Evolutionary conservation across 2,888 invertebrate species (phyloP), one percentile per base, ranked within the genome.

Genomic region (Matsumyia berberina): DNA sequence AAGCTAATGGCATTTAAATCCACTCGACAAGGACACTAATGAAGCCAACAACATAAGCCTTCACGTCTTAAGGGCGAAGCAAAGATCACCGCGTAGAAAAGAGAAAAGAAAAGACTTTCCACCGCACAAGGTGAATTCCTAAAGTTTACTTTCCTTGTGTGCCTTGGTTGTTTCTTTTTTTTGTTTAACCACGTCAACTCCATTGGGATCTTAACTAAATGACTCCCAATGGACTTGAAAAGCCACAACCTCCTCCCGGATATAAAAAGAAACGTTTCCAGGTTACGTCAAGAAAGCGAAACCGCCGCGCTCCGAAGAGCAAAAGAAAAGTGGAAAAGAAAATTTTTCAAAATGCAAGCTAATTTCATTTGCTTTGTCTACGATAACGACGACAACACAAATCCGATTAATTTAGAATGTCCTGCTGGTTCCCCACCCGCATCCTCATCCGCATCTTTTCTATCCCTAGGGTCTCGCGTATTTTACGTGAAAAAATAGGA

Each of bases 331-430:
- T 37, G 9, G 7, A 49, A 51, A 60, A 53, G 42, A 37, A 49
- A 3, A 3, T 24, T 24, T 24, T 24, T 24, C 4, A 55, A 66
- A 66, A n/a, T 62, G 60, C 72, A 66, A 49, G 74, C 44, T 64
- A 74, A 74, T 74, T 74, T 57, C 35, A 74, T 64, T 57, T 66
- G 37, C 64, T 44, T 53, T 53, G 31, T 39, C 51, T 39, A 44
- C 35, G 70, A 46, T 35, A 58, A 73, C 44, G 70, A 73, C 44
- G 49, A 66, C 74, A 70, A 74, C 62, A 19, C 60, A 76, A 66
- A 81, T 81, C 76, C 82, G 77, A 77, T 82, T 82, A 82, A 77
- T 60, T 82, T 67, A 15, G 51, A 72, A 67, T 42, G 67, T 53
- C 53, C 67, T 55, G 67, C 55, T 15, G 42, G 24, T 53, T 67